phyloP scores from a whole-genome alignment of 2,888 invertebrate genomes.

The Patella caerulea region DNA sequence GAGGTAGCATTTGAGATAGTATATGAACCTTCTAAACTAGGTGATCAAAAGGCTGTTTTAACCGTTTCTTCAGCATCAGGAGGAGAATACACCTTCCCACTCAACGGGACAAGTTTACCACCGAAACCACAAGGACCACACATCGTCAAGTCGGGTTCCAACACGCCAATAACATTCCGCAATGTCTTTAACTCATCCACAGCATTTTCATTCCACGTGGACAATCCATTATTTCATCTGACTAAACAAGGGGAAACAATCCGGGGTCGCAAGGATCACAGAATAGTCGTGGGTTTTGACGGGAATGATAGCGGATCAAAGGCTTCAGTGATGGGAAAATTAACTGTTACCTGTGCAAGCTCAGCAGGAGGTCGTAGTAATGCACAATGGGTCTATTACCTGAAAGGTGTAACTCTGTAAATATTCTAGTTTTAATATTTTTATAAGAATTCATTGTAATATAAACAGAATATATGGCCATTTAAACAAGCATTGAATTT shows the following conservation, averaged over 20 bases:
- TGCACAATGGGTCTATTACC: slow-evolving; percentile 72
- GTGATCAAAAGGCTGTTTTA: slow-evolving; percentile 66
- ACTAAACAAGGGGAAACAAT: slow-evolving; percentile 71
- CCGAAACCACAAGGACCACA: slow-evolving; percentile 75
- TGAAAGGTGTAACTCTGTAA: slow-evolving; percentile 66
- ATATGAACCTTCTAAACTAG: slow-evolving; percentile 71
- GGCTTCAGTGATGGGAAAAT: slow-evolving; percentile 70
- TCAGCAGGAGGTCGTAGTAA: slow-evolving; percentile 67
- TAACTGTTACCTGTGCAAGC: slow-evolving; percentile 68
- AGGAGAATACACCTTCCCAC: slow-evolving; percentile 72
- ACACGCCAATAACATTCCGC: slow-evolving; percentile 71
- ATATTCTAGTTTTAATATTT: slow-evolving; percentile 5
- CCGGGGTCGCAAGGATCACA: slow-evolving; percentile 70
- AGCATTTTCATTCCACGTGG: slow-evolving; percentile 71
- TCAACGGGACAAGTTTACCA: slow-evolving; percentile 72
- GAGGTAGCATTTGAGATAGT: slow-evolving; percentile 69
- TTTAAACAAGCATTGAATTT: no score
- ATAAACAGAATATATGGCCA: no score
- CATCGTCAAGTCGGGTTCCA: slow-evolving; percentile 70
- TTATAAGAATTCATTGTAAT: neutral
- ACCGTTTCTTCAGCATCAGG: slow-evolving; percentile 65
- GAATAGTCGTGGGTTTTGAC: slow-evolving; percentile 71
- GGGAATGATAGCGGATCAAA: slow-evolving; percentile 67
- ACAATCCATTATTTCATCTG: slow-evolving; percentile 72
- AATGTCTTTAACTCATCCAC: slow-evolving; percentile 73